Conservation (phyloP, 92 coral and sea anemone species). For the Epizoanthus ramosus region DNA sequence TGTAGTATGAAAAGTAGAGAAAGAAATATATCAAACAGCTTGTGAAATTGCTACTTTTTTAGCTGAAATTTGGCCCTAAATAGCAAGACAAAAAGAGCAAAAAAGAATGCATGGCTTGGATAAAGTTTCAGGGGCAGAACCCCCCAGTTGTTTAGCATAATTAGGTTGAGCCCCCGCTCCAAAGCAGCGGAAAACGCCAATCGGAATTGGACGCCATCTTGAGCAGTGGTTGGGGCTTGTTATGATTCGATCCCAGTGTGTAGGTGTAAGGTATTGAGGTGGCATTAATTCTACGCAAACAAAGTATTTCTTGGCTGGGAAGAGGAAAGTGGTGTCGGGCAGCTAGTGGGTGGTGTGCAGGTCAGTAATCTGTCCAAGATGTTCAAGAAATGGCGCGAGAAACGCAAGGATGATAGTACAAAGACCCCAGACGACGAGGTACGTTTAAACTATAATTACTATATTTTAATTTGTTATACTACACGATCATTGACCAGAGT, state of each 20-base stretch:
- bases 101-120: constrained; percentile 12
- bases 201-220: constrained; percentile 44
- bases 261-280: not conserved
- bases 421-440: constrained; percentile 45
- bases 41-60: not conserved
- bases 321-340: not conserved
- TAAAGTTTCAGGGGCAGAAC: constrained; percentile 47
- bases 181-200: constrained; percentile 36
- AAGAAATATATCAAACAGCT: too few relatives aligned
- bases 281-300: not conserved
- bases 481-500: too few relatives aligned
- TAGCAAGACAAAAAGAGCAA: not conserved
- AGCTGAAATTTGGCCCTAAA: not conserved
- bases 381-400: constrained; percentile 87
- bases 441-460: not conserved
- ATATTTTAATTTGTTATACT: not conserved
- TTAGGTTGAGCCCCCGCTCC: constrained; percentile 44
- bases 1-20: not conserved
- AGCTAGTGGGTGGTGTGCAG: not conserved
- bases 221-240: not conserved
- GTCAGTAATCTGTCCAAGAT: constrained; percentile 44
- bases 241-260: not conserved
- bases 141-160: constrained; percentile 45
- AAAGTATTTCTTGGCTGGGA: not conserved
- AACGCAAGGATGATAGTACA: constrained; percentile 51